Base-by-base conservation (phyloP, 2,888 invertebrate species). In the Leptopilina myrica region DNA sequence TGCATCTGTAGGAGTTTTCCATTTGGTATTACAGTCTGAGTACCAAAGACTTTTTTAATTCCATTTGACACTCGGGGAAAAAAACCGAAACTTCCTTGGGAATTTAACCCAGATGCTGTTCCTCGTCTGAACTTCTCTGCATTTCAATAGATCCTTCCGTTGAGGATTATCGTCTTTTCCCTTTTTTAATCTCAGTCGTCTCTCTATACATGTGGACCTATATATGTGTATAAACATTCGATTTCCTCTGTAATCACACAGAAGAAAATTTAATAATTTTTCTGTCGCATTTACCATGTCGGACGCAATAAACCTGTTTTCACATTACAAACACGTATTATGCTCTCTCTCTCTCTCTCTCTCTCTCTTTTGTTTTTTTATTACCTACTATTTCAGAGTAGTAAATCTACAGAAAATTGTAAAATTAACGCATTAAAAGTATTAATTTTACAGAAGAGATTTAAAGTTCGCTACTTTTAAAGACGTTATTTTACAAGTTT, bases 21-120 rank as follows among this genome's bases (percentile, higher is more conserved):
- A 20, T 53, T 40, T 56, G 77, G 56, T 14, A 62, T 77, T 40
- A 15, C 56, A 20, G 33, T 26, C 77, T 77, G 14, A 33, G 56
- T 49, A 40, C 14, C 56, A 67, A 49, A 77, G 40, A 62, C 9
- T 53, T 73, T 73, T 73, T 73, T 73, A 69, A 69, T 62, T 69
- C 77, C 66, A 67, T 77, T 43, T 49, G 40, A 20, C 56, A 14
- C 53, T 8, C 9, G n/a, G 26, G 40, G 15, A 59, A 53, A 64
- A 76, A 7, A 15, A 11, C 49, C 26, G 33, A 73, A 65, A 79
- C 79, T 76, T 85, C 78, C 80, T 64, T 76, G 79, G 78, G 84
- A 85, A 86, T 86, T 83, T 86, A 81, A 80, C 82, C 77, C 78
- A 81, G 82, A 84, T 85, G 82, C 80, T 83, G 79, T 84, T 85